Conservation (phyloP, 2,888 invertebrate genomes). For the Alloscopus bannaensis region DNA sequence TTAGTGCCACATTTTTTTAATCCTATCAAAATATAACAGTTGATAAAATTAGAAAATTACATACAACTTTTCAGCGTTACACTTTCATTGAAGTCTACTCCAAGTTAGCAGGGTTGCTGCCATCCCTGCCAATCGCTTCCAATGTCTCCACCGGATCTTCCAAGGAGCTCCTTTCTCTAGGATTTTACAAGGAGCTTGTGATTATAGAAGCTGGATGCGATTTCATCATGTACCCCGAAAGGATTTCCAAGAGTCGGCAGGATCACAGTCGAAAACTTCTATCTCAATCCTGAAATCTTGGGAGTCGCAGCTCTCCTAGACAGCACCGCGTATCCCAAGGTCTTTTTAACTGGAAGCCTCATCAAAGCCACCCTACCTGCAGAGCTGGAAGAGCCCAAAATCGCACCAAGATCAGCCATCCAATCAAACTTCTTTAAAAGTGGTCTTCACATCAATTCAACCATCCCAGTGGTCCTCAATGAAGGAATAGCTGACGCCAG, state of each 20-base stretch:
- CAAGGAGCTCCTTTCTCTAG: neutral
- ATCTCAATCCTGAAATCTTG: too few relatives aligned
- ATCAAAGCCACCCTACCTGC: neutral
- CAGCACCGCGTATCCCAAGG: too few relatives aligned
- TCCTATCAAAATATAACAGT: too few relatives aligned
- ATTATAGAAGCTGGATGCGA: conserved; percentile 37
- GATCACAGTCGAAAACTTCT: too few relatives aligned
- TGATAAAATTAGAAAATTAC: too few relatives aligned
- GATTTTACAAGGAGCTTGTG: conserved; percentile 20
- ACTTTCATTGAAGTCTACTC: conserved; percentile 18
- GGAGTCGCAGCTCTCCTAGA: too few relatives aligned
- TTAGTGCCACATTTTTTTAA: neutral
- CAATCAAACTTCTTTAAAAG: conserved; percentile 2
- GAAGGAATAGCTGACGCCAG: neutral
- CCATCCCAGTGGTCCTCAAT: neutral
- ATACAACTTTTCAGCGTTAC: conserved; percentile 21
- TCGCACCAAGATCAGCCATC: neutral
- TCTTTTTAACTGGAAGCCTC: neutral
- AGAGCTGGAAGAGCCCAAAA: neutral
- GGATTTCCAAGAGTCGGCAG: too few relatives aligned
- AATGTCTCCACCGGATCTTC: too few relatives aligned
- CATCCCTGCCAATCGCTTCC: too few relatives aligned
- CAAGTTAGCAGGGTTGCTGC: too few relatives aligned
- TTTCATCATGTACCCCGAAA: neutral
- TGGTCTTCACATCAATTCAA: conserved; percentile 10